A percentile compares a stretch with the other conserved stretches of the same genome.
These are phyloP conservation scores for Girardinus metallicus DNA, from an alignment of 2,797 vertebrate species.

Conservation along the genomic window DNA sequence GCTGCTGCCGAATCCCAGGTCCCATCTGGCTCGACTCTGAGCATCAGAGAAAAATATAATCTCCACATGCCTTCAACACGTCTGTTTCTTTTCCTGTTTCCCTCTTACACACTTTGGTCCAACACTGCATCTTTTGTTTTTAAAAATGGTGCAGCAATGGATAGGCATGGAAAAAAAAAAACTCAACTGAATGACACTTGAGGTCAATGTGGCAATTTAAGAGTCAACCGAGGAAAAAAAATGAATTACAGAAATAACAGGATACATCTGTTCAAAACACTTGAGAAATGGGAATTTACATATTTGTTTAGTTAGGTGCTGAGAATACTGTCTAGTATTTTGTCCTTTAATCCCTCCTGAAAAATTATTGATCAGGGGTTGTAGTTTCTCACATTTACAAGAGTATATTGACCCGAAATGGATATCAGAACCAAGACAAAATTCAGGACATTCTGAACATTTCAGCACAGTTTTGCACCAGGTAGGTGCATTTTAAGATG, in stretches of 20 bases:
- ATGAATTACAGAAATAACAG: not conserved
- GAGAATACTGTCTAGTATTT: not conserved
- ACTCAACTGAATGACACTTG: not conserved
- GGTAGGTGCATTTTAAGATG: not conserved
- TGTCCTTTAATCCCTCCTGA: not conserved
- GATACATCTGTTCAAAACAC: not conserved
- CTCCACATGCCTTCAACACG: conserved; percentile 41
- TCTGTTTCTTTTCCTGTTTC: conserved; percentile 9
- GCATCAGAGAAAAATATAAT: conserved; percentile 28
- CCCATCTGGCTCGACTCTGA: conserved; percentile 60
- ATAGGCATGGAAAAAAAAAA: not conserved
- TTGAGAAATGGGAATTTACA: not conserved
- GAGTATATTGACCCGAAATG: not conserved
- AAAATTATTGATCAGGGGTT: not conserved
- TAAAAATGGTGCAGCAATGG: not conserved
- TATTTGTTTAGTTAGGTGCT: not conserved
- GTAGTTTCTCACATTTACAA: not conserved
- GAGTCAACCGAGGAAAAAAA: not conserved
- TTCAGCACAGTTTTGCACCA: not conserved
- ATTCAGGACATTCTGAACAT: not conserved
- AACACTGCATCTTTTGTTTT: not conserved
- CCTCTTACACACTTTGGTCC: conserved; percentile 8
- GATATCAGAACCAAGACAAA: not conserved
- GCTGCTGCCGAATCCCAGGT: conserved; percentile 55
- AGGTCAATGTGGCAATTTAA: not conserved